Evolutionary conservation across 2,797 vertebrate species (phyloP), one percentile per base, ranked within the genome.

Genomic region (Lithobates pipiens): DNA sequence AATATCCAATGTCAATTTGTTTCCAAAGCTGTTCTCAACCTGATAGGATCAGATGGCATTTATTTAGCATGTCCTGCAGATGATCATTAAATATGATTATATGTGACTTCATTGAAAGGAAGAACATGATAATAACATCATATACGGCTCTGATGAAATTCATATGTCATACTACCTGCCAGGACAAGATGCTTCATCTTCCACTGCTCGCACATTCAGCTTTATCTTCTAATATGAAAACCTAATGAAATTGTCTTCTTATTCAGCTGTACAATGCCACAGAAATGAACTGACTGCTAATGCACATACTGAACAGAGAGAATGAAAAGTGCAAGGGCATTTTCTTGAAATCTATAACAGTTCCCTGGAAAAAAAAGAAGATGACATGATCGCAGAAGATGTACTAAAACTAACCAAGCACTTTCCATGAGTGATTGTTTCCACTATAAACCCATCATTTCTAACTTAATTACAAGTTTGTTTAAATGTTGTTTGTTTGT

Each of bases 211-310:
- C 77, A 77, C 85, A 86, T 77, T 76, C 80, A 77, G 85, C 80
- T 82, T 86, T 86, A 86, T 86, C 85, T 86, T 82, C 75, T 82
- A 82, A 77, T 82, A 77, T 82, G 80, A 82, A 86, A 86, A 82
- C 80, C 80, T 86, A 86, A 86, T 82, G 85, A 86, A 86, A 86
- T 86, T 86, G 85, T 86, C 85, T 86, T 73, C 82, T 73, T 86
- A 82, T 76, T 86, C 80, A 82, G 75, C 79, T 82, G 68, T 73
- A 80, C 79, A 82, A 86, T 86, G 85, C 72, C 67, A 44, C 34
- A 63, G 85, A 76, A 86, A 82, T 86, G 79, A 86, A 82, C 76
- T 72, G 85, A 86, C 80, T 82, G 74, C 80, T 72, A 82, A 86
- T 77, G 80, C 68, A 65, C 74, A 86, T 77, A 34, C 77, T 50